These are phyloP conservation scores for Cercocebus atys DNA, from an alignment of 2,113 vertebrate genomes.

Conservation along the genomic window DNA sequence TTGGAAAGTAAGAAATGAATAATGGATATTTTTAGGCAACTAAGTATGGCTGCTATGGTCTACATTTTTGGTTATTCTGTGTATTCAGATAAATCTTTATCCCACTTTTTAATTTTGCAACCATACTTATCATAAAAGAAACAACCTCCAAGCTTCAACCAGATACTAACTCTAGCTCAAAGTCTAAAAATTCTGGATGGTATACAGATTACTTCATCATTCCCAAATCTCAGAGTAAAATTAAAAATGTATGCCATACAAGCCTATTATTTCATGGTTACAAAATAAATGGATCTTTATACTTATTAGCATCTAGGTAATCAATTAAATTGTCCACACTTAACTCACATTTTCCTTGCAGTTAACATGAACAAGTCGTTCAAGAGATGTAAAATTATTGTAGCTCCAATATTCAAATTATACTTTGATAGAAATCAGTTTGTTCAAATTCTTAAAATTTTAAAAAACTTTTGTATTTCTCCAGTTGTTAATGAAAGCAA, in stretches of 20 bases:
- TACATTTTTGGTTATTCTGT: background rate
- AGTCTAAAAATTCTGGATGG: background rate
- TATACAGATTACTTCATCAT: background rate
- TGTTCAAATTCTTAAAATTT: background rate
- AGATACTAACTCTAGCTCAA: background rate
- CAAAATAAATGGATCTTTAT: background rate
- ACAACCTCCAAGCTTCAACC: fast-evolving
- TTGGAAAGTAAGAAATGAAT: background rate
- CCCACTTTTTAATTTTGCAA: background rate
- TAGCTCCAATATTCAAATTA: background rate
- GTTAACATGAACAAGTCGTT: background rate
- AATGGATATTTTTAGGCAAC: background rate
- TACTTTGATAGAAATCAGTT: background rate
- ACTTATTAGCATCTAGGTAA: background rate
- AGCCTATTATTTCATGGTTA: no score
- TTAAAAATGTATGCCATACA: background rate
- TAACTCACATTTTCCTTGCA: background rate
- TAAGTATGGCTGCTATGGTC: background rate
- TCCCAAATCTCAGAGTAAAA: background rate
- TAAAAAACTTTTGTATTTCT: background rate
- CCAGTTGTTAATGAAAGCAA: background rate
- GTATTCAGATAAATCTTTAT: background rate
- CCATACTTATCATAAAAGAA: background rate
- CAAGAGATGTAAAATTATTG: background rate
- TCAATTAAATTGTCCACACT: background rate